These are phyloP conservation scores for Lycaena phlaeas DNA, from an alignment of 2,888 invertebrate species.

Conservation along the genomic window DNA sequence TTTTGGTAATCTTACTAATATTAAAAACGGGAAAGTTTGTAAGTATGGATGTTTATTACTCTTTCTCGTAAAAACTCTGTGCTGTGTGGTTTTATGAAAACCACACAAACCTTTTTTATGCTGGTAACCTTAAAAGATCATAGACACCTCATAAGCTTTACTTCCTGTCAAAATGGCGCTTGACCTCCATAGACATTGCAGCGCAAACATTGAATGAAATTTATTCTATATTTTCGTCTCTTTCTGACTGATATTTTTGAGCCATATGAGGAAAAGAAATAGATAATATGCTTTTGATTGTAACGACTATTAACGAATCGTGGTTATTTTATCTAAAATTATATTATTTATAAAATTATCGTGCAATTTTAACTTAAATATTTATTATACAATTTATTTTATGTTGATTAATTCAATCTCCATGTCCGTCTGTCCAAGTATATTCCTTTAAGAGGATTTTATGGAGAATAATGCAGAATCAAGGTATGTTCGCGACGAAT, in stretches of 20 bases:
- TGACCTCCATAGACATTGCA: constrained; percentile 25
- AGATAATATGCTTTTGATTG: constrained; percentile 47
- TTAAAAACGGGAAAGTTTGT: too few relatives aligned
- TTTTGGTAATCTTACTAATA: too few relatives aligned
- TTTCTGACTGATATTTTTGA: constrained; percentile 24
- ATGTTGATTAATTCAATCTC: constrained; percentile 22
- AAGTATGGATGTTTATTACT: too few relatives aligned
- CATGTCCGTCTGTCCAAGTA: constrained; percentile 24
- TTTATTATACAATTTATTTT: constrained; percentile 26
- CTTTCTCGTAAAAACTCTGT: too few relatives aligned
- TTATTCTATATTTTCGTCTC: constrained; percentile 36
- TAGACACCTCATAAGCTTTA: constrained; percentile 30
- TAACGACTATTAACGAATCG: constrained; percentile 70
- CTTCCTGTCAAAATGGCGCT: constrained; percentile 47
- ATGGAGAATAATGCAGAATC: constrained; percentile 52
- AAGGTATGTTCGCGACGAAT: constrained; percentile 53
- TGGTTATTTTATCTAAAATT: constrained; percentile 48
- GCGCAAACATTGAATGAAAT: constrained; percentile 34
- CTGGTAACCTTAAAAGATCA: too few relatives aligned
- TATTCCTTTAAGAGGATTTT: constrained; percentile 25
- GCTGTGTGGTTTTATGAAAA: too few relatives aligned
- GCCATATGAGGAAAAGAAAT: constrained; percentile 27
- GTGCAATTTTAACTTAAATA: constrained; percentile 42
- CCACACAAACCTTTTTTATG: too few relatives aligned
- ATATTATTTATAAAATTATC: constrained; percentile 40